These are phyloP conservation scores for Amia ocellicauda DNA, from an alignment of 2,113 vertebrate genomes.

Conservation along the genomic window DNA sequence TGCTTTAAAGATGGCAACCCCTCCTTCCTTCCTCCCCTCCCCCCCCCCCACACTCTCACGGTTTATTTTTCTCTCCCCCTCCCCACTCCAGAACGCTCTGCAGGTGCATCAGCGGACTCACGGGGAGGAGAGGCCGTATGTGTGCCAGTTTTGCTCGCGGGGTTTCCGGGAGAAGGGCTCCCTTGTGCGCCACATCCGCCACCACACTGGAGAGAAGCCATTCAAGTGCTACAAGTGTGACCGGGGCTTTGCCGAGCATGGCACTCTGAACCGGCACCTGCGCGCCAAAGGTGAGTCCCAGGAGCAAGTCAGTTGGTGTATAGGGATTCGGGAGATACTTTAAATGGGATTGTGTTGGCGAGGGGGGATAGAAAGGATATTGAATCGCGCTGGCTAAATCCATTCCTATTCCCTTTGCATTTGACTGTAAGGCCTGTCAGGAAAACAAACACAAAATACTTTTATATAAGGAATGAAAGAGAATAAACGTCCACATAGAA, in stretches of 20 bases:
- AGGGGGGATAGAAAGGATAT: too few relatives aligned
- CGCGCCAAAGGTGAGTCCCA: conserved; percentile 86
- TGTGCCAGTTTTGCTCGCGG: conserved; percentile 84
- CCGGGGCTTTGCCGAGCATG: conserved; percentile 90
- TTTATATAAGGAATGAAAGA: too few relatives aligned
- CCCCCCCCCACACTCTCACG: background rate
- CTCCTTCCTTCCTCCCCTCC: background rate
- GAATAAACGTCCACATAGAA: too few relatives aligned
- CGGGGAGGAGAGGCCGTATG: conserved; percentile 82
- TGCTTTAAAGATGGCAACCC: background rate
- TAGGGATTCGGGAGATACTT: background rate
- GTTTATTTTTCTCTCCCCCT: background rate
- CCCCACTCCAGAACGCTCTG: conserved; percentile 79
- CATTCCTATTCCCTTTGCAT: too few relatives aligned
- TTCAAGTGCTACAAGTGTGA: conserved; percentile 89
- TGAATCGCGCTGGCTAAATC: too few relatives aligned
- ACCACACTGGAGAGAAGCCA: conserved; percentile 94
- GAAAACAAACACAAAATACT: too few relatives aligned
- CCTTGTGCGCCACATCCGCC: conserved; percentile 88
- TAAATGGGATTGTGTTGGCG: too few relatives aligned
- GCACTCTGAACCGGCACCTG: conserved; percentile 91
- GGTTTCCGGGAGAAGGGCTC: conserved; percentile 95
- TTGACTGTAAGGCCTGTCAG: too few relatives aligned
- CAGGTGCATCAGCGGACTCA: conserved; percentile 95
- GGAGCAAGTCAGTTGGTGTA: background rate